Base-by-base conservation (phyloP, 2,113 vertebrate species). In the Ammodytes marinus region DNA sequence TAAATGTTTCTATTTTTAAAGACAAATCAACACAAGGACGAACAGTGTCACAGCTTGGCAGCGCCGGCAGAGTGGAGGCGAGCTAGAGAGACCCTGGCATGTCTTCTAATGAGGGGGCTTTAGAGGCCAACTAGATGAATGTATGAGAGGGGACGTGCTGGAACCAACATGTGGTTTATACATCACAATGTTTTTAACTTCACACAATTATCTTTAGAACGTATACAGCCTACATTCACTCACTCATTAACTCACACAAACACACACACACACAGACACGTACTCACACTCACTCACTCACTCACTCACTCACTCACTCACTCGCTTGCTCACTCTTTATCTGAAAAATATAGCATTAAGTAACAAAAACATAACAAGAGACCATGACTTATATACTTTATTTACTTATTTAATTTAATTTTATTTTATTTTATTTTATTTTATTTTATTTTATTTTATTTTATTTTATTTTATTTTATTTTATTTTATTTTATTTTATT, bases 1-100 rank as follows among this genome's bases (percentile, higher is more conserved):
- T 76, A 17, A 79, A 71, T 82, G 54, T 10, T 58, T 87, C 8
- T 81, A 68, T 80, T 88, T 87, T 59, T 27, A 27, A 61, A 78
- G 76, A 83, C 70, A 79, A 80, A 78, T 78, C 69, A 86, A 72
- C 37, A 77, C 74, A 86, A 82, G 74, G 84, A 87, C 74, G 47
- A 78, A 77, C 69, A 64, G 59, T 37, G 55, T 67, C 68, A 74
- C 43, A 58, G 54, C 53, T 64, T 88, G 77, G 74, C 63, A 70
- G 75, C 6, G 19, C 46, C 57, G 2, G 49, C 60, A 64, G 42
- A 79, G 50, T 65, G 70, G 46, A 86, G 54, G 52, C 13, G 13
- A 60, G 47, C 15, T 69, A 46, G 54, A 50, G 54, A 50, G 45
- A 74, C 69, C 40, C 73, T 85, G 80, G 55, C 64, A 68, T 67